These are phyloP conservation scores for Calcarius lapponicus DNA, from an alignment of 2,797 vertebrate genomes.

Conservation along the genomic window DNA sequence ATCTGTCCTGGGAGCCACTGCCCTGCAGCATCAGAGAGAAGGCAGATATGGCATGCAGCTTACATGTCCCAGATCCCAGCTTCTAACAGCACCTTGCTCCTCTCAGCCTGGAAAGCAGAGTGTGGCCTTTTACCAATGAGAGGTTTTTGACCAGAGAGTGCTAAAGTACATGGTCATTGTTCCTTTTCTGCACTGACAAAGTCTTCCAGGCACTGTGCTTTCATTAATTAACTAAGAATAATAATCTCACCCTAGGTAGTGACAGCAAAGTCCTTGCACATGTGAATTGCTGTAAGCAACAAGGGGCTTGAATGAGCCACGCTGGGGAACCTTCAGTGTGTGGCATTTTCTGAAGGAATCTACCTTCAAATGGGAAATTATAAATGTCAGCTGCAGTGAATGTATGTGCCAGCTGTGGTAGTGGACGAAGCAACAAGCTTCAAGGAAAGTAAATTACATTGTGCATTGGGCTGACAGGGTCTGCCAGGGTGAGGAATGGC, in stretches of 20 bases:
- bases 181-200: not conserved
- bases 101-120: not conserved
- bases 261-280: not conserved
- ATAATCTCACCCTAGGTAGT: not conserved
- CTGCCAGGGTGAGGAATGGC: conserved; percentile 9
- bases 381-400: not conserved
- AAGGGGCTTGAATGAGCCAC: not conserved
- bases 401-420: not conserved
- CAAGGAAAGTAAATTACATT: conserved; percentile 53
- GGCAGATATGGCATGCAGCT: not conserved
- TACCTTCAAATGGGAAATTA: conserved; percentile 28
- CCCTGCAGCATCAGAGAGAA: not conserved
- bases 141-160: not conserved
- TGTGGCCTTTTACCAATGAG: not conserved
- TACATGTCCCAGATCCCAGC: not conserved
- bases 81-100: not conserved
- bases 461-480: conserved; percentile 19
- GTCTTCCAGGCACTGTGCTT: not conserved
- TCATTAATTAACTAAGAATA: not conserved
- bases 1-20: not conserved
- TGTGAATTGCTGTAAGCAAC: not conserved
- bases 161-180: not conserved
- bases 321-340: not conserved
- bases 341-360: conserved; percentile 29
- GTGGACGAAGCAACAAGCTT: not conserved